Evolutionary conservation across 1,140 invertebrate species (phyloP), one percentile per base, ranked within the genome.

Genomic region (Anastatus disparis): DNA sequence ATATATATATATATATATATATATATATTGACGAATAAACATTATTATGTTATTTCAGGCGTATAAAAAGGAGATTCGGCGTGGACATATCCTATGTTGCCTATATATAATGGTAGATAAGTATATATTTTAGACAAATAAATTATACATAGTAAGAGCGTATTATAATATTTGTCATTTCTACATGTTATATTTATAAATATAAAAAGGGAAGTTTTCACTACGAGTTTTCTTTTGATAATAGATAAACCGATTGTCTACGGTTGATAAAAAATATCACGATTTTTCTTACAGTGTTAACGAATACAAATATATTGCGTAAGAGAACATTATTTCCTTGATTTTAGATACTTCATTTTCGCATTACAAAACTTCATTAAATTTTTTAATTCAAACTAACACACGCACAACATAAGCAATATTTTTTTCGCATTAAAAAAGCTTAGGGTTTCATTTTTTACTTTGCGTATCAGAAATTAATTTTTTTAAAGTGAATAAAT

Each of bases 21-120:
- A 69, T 62, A n/a, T 53, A 75, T 66, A 77, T 48, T 74, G 64
- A 76, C 52, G 56, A 78, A 79, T 73, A 79, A 76, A 79, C 74
- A 63, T 73, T 38, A 48, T 69, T 63, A 71, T 48, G 31, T 74
- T 62, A 35, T 20, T 15, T 71, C 42, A 50, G 12, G 27, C 73
- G 70, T 72, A 76, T 42, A 44, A 75, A 55, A 63, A 62, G 20
- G 55, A 62, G 61, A 66, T 66, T 58, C 15, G 55, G 26, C 26
- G 13, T 7, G 9, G 40, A 42, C 35, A 12, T 38, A 15, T 50
- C 12, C 7, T 52, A 24, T 58, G 24, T 13, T 48, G 15, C 13
- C 66, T 26, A 42, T 29, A n/a, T n/a, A 31, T 12, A 7, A 53
- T 59, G 31, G 31, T 26, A 38, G 27, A 15, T 61, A 48, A 56